Base-by-base conservation (phyloP, 2,113 vertebrate genomes). In the Scolopax mira region DNA sequence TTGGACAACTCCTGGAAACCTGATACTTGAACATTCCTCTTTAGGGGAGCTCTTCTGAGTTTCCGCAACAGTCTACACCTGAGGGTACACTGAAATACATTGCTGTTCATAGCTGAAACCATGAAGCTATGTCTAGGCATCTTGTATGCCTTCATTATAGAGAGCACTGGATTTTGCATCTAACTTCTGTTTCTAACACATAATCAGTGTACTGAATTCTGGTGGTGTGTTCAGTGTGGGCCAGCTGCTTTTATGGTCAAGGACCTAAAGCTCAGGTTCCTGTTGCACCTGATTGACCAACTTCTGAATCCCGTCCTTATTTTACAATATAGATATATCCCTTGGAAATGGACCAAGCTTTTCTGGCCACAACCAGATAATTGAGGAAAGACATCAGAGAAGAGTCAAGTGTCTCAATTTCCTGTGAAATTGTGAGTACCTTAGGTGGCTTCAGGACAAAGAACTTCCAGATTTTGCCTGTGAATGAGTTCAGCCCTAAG, bases 1-100 rank as follows among this genome's bases (percentile, higher is more conserved):
- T 95, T 95, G 88, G 82, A 60, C 57, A 81, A 64, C 37, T 94
- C 60, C 85, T 79, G 69, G 90, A 94, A 96, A 96, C n/a, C 24
- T 49, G 75, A 93, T 78, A 42, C 52, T 21, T 94, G 92, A 94
- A 77, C 46, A 30, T 13, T 67, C 22, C 24, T 92, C 30, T 85
- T 93, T 66, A 55, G 70, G 51, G 51, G 33, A 92, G n/a, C 18
- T 84, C 44, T 81, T 89, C 82, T 46, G 44, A 69, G 7, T 73
- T 85, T 82, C 23, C 0, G 0, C 55, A 87, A 39, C 49, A 88
- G 27, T 52, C 75, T 77, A 15, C 46, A 93, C 64, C 86, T 90
- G 86, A 73, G 31, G 23, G 30, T 71, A 69, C 39, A 31, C 18
- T 73, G 82, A 82, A 87, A 73, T 58, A 44, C 19, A 4, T 14